Base-by-base conservation (phyloP, 2,888 invertebrate species). In the Villa cingulata region DNA sequence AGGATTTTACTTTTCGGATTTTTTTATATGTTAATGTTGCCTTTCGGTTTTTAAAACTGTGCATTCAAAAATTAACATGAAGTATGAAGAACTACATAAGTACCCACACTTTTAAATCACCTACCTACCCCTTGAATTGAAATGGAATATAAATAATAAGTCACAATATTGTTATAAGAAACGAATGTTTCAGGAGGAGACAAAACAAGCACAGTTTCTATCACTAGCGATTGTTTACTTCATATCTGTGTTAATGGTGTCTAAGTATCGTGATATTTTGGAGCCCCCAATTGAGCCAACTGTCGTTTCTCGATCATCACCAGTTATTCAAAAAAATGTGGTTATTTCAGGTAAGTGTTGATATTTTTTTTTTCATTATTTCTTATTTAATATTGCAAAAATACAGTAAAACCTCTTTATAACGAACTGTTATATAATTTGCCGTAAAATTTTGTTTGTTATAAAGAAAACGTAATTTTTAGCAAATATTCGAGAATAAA, bases 211-310 rank as follows among this genome's bases (percentile, higher is more conserved):
- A 4, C 97, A 99, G 75, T 99, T 98, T 76, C 78, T 99, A 58
- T 95, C 97, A 16, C 76, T 99, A 62, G 95, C 98, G 55, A 96
- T 97, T 66, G 96, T 98, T 51, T 99, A 99, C 75, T 96, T 99
- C 75, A 91, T 97, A 62, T 97, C 97, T 29, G 98, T 99, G 58
- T 74, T 99, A 65, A 99, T 99, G 98, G 98, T 99, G 55, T 98
- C 97, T 40, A 95, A 98, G 68, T 99, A 99, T 72, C 81, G 98
- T 43, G 98, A 99, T 68, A 97, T 98, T 57, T 73, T 99, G 63
- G 98, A 98, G 72, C 97, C 98, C 48, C 90, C 89, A 19, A 74
- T 81, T 47, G 77, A 80, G 40, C 76, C 83, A 54, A 34, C 34
- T 16, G n/a, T 10, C 4, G 75, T 78, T 16, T 79, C 81, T 34